Evolutionary conservation across 2,888 invertebrate genomes (phyloP).

Genomic region (Geophilus truncorum): DNA sequence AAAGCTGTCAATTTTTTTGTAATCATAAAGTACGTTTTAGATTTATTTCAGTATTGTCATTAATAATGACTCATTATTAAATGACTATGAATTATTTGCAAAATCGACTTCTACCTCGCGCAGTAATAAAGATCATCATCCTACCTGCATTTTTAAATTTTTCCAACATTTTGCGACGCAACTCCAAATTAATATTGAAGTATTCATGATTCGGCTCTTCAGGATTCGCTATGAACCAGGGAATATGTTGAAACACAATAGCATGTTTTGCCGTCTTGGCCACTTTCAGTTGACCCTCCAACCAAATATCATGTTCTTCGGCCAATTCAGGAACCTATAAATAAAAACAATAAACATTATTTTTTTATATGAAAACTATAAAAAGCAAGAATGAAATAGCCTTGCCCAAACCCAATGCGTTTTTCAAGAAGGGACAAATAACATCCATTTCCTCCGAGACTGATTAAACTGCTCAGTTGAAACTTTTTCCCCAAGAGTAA

Average conservation of each 20-base stretch:
- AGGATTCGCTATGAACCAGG: constrained; percentile 48
- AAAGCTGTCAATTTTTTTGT: too few species aligned
- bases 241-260: constrained; percentile 53
- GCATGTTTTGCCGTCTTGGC: constrained; percentile 43
- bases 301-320: constrained; percentile 49
- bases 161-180: constrained; percentile 47
- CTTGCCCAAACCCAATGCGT: background rate
- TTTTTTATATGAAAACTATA: background rate
- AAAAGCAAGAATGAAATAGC: background rate
- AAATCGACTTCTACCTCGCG: too few species aligned
- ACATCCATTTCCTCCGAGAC: background rate
- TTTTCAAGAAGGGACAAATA: background rate
- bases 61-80: too few species aligned
- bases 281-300: constrained; percentile 46
- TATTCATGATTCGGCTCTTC: constrained; percentile 47
- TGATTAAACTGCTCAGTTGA: background rate
- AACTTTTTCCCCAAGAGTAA: background rate
- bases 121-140: too few species aligned
- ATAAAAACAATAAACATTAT: background rate
- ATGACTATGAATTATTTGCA: too few species aligned
- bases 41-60: too few species aligned
- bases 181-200: constrained; percentile 46
- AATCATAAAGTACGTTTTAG: too few species aligned
- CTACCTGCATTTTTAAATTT: constrained; percentile 49
- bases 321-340: constrained; percentile 44